Base-by-base conservation (phyloP, 2,888 invertebrate genomes). In the Callyntrura sp. region DNA sequence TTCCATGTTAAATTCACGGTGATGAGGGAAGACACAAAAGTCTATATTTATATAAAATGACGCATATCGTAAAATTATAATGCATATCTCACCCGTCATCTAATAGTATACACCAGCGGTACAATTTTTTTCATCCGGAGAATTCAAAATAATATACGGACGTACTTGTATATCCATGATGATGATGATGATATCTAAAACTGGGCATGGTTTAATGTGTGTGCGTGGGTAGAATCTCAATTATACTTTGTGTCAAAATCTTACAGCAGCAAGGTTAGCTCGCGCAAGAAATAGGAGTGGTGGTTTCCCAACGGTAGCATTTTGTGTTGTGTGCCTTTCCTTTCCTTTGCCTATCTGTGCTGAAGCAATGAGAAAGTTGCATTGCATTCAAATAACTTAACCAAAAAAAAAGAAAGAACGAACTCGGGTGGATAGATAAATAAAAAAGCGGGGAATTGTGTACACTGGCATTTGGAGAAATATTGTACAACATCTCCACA, bases 221-320 rank as follows among this genome's bases (percentile, higher is more conserved):
- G 70, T 70, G 70, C 70, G 70, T 70, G 70, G 43, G 43, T 45
- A 4, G 43, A 70, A 70, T 70, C 35, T 70, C 70, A 43, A 43
- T 70, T 70, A 70, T 70, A 35, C 43, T 68, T 68, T 68, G 28
- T 68, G 68, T 68, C 68, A 68, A 68, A 68, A 35, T 5, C 68
- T 68, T 35, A 25, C 0, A 28, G n/a, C n/a, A n/a, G n/a, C n/a
- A n/a, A 68, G 68, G 5, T n/a, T 35, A 35, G 68, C 35, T 62
- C 35, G 25, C 23, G 25, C 25, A 62, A 62, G 68, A 68, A 68
- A 68, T n/a, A 68, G 35, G 35, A 35, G 35, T 12, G n/a, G 68
- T 28, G 35, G 68, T 68, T 68, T 14, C 73, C 51, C 20, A 48
- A 76, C 9, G 48, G 20, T 76, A 48, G 48, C 23, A 12, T 48